phyloP scores from a whole-genome alignment of 2,113 vertebrate species.

The Aegotheles bennettii region DNA sequence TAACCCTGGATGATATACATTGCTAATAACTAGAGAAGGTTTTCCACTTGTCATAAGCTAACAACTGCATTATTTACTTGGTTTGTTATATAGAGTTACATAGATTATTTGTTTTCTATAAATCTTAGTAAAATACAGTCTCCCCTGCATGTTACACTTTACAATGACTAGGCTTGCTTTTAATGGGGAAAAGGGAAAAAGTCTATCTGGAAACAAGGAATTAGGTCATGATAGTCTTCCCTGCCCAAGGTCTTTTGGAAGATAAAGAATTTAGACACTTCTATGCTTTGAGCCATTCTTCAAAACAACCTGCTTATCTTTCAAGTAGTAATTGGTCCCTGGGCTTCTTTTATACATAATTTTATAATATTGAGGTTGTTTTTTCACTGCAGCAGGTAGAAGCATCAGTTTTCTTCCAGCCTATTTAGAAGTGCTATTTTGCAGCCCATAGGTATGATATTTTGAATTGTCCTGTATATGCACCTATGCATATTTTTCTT shows the following conservation, averaged over 20 bases:
- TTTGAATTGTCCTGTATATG: neutral
- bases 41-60: neutral
- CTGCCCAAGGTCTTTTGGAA: neutral
- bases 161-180: neutral
- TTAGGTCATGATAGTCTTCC: neutral
- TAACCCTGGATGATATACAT: neutral
- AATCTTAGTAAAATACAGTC: neutral
- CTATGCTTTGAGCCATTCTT: neutral
- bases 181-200: neutral
- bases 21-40: neutral
- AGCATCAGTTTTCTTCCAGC: neutral
- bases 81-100: neutral
- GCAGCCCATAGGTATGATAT: neutral
- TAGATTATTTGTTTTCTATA: neutral
- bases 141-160: neutral
- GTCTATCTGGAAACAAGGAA: neutral
- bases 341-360: neutral
- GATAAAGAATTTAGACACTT: neutral
- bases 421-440: neutral
- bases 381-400: neutral
- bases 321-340: neutral
- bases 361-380: neutral
- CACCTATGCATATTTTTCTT: neutral
- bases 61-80: neutral
- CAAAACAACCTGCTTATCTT: constrained; percentile 9